A percentile compares a stretch with the other conserved stretches of the same genome.
Evolutionary conservation across 2,888 invertebrate species (phyloP).

Genomic region (Hoplodrina ambigua): DNA sequence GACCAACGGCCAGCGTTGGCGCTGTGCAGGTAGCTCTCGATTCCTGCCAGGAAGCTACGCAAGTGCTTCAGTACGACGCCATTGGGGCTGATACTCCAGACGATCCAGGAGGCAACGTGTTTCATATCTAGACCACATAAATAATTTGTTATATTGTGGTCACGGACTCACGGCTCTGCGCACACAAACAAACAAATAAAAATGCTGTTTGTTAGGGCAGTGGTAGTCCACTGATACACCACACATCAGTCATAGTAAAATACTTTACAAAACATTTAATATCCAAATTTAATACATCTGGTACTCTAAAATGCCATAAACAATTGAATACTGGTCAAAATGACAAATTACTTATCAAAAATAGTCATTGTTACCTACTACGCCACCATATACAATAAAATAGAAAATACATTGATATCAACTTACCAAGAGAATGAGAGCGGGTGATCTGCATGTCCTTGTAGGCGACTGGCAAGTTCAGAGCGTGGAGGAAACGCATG

Average conservation of each 20-base stretch:
- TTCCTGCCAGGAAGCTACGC: constrained; percentile 94
- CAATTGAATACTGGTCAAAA: not conserved
- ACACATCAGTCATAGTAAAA: too few relatives aligned
- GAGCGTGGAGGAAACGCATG: constrained; percentile 92
- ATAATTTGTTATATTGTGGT: constrained; percentile 19
- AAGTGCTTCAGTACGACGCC: constrained; percentile 93
- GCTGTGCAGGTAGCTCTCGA: constrained; percentile 97
- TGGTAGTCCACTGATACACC: too few relatives aligned
- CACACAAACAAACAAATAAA: constrained; percentile 18
- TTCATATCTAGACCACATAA: constrained; percentile 77
- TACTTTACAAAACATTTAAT: too few relatives aligned
- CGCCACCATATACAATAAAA: not conserved
- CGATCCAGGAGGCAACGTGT: constrained; percentile 91
- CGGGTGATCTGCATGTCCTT: constrained; percentile 91
- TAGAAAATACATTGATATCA: not conserved
- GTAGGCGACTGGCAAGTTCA: constrained; percentile 95
- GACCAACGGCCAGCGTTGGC: constrained; percentile 97
- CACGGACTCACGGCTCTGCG: not conserved
- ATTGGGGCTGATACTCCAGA: constrained; percentile 92
- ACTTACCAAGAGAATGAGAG: constrained; percentile 87
- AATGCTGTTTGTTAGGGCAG: not conserved
- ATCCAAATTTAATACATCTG: too few relatives aligned
- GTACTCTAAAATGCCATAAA: not conserved
- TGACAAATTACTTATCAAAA: not conserved
- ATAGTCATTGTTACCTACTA: constrained; percentile 9